Percentiles rank a stretch among this genome's conserved stretches.
Evolutionary conservation across 2,888 invertebrate species (phyloP).

Genomic region (Nebria brevicollis): DNA sequence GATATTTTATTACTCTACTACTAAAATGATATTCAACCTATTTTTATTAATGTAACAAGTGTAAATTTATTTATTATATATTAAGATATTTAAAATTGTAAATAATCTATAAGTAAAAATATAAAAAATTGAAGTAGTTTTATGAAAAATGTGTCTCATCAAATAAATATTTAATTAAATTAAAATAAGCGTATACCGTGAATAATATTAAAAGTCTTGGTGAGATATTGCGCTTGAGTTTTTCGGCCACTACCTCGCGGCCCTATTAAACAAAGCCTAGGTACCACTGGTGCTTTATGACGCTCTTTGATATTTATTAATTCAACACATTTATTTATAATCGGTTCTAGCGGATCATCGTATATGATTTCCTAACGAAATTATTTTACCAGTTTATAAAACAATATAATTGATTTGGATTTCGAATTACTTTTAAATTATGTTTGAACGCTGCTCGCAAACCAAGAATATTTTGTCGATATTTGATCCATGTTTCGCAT

Average conservation of each 20-base stretch:
- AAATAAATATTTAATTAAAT: too few relatives aligned
- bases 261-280: conserved; percentile 70
- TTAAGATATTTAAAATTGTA: background rate
- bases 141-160: background rate
- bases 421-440: conserved; percentile 55
- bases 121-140: too few relatives aligned
- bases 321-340: conserved; percentile 60
- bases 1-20: conserved; percentile 53
- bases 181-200: conserved; percentile 58
- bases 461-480: conserved; percentile 57
- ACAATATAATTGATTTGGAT: too few relatives aligned
- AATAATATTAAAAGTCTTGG: conserved; percentile 67
- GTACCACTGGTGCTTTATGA: conserved; percentile 65
- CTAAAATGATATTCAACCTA: background rate
- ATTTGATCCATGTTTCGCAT: conserved; percentile 56
- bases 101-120: conserved; percentile 8
- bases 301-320: conserved; percentile 58
- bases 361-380: conserved; percentile 57
- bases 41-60: background rate
- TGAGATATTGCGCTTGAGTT: conserved; percentile 66
- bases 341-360: conserved; percentile 56
- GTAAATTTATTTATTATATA: background rate
- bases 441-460: conserved; percentile 60
- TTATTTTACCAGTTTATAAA: conserved; percentile 33
- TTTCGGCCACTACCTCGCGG: conserved; percentile 69